Evolutionary conservation across 1,140 invertebrate species (phyloP), one percentile per base, ranked within the genome.

Genomic region (Sycophaga agraensis): DNA sequence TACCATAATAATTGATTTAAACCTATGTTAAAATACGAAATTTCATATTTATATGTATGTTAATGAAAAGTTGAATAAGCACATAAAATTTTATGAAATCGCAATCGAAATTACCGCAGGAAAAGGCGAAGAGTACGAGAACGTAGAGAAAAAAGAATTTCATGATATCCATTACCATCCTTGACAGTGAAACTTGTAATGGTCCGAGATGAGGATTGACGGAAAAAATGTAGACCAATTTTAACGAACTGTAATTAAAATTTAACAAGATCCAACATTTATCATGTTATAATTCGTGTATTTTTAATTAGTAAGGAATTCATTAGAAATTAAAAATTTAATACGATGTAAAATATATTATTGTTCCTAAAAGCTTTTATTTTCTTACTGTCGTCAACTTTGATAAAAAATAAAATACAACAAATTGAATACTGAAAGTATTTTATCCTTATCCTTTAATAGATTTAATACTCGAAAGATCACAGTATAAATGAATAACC

Each of bases 201-300:
- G 97, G 96, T 59, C 97, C 97, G 73, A 99, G 82, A 82, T 98
- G 94, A 22, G 97, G 96, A 84, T 98, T 99, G 53, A 99, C 95
- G 48, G 96, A 98, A 83, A 99, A 99, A 79, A 99, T 98, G 84
- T 98, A 98, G 70, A 99, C 96, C 69, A 99, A 84, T 82, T 98
- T 99, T 58, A 99, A 85, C 54, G 95, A 97, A 83, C 94, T 94
- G 84, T 63, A 82, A 79, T 71, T 21, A 6, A 5, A 35, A 42
- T 16, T 59, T 14, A 40, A 51, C 21, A 26, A 24, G 17, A 22
- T 24, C n/a, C n/a, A n/a, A n/a, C n/a, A n/a, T n/a, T n/a, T n/a
- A n/a, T n/a, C n/a, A n/a, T n/a, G n/a, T n/a, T n/a, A n/a, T n/a
- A n/a, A n/a, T n/a, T n/a, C n/a, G n/a, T n/a, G 5, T 21, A 9